A percentile compares a stretch with the other conserved stretches of the same genome.
These are phyloP conservation scores for Amblyornis subalaris DNA, from an alignment of 2,113 vertebrate genomes.

Conservation along the genomic window DNA sequence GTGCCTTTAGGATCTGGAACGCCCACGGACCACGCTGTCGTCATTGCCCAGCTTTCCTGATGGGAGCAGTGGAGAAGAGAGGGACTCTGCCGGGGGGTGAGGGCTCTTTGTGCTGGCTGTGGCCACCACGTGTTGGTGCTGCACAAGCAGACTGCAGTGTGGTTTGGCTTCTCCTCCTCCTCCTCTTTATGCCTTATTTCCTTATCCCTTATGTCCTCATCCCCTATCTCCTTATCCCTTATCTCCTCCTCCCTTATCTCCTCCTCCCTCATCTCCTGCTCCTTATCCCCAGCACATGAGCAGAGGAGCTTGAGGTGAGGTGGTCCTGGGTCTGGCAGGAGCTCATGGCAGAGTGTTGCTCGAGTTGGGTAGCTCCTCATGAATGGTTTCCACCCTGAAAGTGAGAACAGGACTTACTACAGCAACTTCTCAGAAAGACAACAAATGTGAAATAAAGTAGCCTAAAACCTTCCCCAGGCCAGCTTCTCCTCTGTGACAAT, in stretches of 20 bases:
- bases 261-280: neutral
- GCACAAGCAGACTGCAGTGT: neutral
- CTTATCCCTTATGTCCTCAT: neutral
- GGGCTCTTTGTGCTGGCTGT: neutral
- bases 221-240: neutral
- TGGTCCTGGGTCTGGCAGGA: neutral
- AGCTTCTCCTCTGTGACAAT: neutral
- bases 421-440: neutral
- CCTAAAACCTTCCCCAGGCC: neutral
- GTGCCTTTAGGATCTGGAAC: neutral
- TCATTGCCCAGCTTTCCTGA: neutral
- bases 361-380: fast-evolving
- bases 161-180: neutral
- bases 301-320: neutral
- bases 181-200: neutral
- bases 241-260: neutral
- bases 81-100: neutral
- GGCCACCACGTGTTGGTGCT: neutral
- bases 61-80: neutral
- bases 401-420: neutral
- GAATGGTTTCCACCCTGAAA: neutral
- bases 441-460: neutral
- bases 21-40: neutral
- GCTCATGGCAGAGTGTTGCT: neutral
- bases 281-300: neutral